These are phyloP conservation scores for Cotesia vestalis DNA, from an alignment of 1,140 invertebrate species.

Conservation along the genomic window DNA sequence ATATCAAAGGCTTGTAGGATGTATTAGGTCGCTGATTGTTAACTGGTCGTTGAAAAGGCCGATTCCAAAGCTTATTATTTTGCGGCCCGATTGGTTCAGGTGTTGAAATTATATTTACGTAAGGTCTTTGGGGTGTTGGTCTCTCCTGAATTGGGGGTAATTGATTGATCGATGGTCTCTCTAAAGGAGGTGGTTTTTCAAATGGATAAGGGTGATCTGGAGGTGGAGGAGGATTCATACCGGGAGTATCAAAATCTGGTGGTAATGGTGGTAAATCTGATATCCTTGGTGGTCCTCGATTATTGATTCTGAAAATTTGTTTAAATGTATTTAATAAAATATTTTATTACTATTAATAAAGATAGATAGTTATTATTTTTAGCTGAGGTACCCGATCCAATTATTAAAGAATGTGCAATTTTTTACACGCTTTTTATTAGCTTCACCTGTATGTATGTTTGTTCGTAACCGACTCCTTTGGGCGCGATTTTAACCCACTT, in stretches of 20 bases:
- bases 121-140: constrained; percentile 65
- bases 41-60: constrained; percentile 59
- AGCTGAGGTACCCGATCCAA: too few species aligned
- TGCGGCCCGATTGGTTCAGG: constrained; percentile 78
- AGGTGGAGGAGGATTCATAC: constrained; percentile 64
- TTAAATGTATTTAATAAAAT: constrained; percentile 18
- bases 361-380: too few species aligned
- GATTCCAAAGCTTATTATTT: constrained; percentile 65
- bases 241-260: constrained; percentile 74
- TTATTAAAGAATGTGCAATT: too few species aligned
- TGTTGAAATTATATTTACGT: constrained; percentile 74
- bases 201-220: constrained; percentile 58
- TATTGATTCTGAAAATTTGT: constrained; percentile 79
- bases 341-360: not conserved
- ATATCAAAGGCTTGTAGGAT: constrained; percentile 67
- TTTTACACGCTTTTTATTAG: too few species aligned
- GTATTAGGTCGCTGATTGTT: constrained; percentile 61
- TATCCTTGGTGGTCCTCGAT: constrained; percentile 84
- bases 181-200: constrained; percentile 65
- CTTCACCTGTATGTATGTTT: too few species aligned
- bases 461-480: too few species aligned
- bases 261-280: constrained; percentile 75
- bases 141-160: constrained; percentile 58
- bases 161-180: constrained; percentile 72
- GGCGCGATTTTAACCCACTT: too few species aligned